Conservation (phyloP, 2,113 vertebrate species). For the Clarias magur region DNA sequence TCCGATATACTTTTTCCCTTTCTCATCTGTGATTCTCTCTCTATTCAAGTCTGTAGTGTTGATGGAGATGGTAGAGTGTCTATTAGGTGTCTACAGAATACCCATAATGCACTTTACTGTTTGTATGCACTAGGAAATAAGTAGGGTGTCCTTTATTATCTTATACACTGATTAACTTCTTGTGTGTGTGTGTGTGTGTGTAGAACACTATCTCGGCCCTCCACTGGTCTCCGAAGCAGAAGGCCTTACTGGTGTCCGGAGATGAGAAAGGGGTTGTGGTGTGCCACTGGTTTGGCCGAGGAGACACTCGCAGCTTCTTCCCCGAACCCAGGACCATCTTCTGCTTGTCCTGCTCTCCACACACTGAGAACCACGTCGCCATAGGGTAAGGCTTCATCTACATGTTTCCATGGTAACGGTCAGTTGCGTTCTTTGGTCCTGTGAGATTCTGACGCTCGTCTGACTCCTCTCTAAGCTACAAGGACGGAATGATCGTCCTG, state of each 20-base stretch:
- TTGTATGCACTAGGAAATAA: not conserved
- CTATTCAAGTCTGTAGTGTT: no score
- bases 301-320: slow-evolving; percentile 84
- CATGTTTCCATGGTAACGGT: not conserved
- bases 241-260: slow-evolving; percentile 86
- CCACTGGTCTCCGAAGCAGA: slow-evolving; percentile 91
- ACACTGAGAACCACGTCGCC: slow-evolving; percentile 84
- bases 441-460: not conserved
- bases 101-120: not conserved
- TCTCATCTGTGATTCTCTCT: no score
- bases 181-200: not conserved
- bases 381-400: slow-evolving; percentile 78
- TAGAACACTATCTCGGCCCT: slow-evolving; percentile 81
- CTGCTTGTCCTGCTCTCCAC: slow-evolving; percentile 90
- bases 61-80: not conserved
- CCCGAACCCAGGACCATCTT: slow-evolving; percentile 88
- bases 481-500: slow-evolving; percentile 91
- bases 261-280: slow-evolving; percentile 91
- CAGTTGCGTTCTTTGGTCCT: not conserved
- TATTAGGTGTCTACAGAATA: not conserved
- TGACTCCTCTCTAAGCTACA: slow-evolving; percentile 78
- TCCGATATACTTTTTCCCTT: no score
- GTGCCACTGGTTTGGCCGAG: slow-evolving; percentile 87
- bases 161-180: not conserved
- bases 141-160: not conserved